Base-by-base conservation (phyloP, 2,113 vertebrate genomes). In the Seriola rivoliana region DNA sequence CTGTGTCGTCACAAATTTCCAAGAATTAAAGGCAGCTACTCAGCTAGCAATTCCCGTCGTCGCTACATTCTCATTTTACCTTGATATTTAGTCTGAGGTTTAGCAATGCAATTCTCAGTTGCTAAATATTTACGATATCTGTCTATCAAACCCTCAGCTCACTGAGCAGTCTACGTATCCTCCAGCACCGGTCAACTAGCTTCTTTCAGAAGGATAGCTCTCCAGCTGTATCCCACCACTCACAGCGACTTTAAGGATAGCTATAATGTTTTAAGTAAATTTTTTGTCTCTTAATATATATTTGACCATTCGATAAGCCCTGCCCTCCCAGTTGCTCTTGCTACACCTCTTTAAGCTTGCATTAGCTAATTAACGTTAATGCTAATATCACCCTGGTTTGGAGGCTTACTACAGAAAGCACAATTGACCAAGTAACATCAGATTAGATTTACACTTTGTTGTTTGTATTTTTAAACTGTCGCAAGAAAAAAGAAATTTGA, bases 1-100 rank as follows among this genome's bases (percentile, higher is more conserved):
- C 25, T 77, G 75, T 42, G 25, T 44, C 68, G 55, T 62, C 82
- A 78, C 14, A 13, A 59, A 77, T 78, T 67, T 65, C 54, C 72
- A 71, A 64, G 62, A 21, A 64, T 75, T 81, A 42, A 78, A 77
- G 50, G 46, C 40, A 84, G n/a, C 38, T 42, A 19, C 38, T 75
- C 34, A 25, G 36, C 69, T 58, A n/a, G 23, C 34, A 12, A 78
- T 70, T 66, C 71, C 17, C 10, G 34, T 79, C 25, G n/a, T 72
- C 13, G 6, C 34, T 36, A 36, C 8, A 42, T 1, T 42, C 40
- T 42, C 40, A 42, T 84, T 78, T 63, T 36, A 52, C 42, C 55
- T 77, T 75, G 17, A 80, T 69, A 69, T 68, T 58, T 54, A 75
- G 40, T 8, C 25, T 29, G 11, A 9, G 23, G 67, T 64, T 80